phyloP scores from a whole-genome alignment of 1,140 invertebrate species.

The Diabrotica undecimpunctata region DNA sequence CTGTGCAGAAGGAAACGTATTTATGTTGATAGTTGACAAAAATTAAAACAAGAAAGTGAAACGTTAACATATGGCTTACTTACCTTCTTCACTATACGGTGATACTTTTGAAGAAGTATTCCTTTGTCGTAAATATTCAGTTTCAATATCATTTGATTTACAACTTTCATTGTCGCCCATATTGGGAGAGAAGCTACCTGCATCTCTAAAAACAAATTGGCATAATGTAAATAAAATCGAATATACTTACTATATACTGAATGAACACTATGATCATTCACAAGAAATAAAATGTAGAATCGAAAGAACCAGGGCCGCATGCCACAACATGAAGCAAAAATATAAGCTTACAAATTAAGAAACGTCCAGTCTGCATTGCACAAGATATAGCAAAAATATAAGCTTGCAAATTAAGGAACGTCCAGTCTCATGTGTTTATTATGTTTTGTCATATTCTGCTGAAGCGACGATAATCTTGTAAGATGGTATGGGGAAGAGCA shows the following conservation, averaged over 20 bases:
- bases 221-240: constrained; percentile 5
- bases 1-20: too few relatives aligned
- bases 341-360: too few relatives aligned
- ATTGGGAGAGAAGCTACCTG: constrained; percentile 46
- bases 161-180: constrained; percentile 47
- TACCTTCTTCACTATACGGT: constrained; percentile 50
- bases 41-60: too few relatives aligned
- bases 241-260: background rate
- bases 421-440: too few relatives aligned
- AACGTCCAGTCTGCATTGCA: too few relatives aligned
- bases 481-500: too few relatives aligned
- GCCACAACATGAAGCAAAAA: too few relatives aligned
- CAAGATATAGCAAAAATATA: too few relatives aligned
- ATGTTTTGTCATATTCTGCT: too few relatives aligned
- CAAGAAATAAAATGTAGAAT: background rate
- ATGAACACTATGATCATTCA: background rate
- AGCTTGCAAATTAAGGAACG: too few relatives aligned
- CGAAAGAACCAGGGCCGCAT: background rate
- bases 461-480: too few relatives aligned
- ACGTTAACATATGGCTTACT: background rate
- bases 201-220: constrained; percentile 41
- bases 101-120: constrained; percentile 41
- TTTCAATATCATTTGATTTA: constrained; percentile 47
- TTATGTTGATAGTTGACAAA: too few relatives aligned
- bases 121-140: constrained; percentile 34